Conservation (phyloP, 2,888 invertebrate species). For the Anthrax anthrax region DNA sequence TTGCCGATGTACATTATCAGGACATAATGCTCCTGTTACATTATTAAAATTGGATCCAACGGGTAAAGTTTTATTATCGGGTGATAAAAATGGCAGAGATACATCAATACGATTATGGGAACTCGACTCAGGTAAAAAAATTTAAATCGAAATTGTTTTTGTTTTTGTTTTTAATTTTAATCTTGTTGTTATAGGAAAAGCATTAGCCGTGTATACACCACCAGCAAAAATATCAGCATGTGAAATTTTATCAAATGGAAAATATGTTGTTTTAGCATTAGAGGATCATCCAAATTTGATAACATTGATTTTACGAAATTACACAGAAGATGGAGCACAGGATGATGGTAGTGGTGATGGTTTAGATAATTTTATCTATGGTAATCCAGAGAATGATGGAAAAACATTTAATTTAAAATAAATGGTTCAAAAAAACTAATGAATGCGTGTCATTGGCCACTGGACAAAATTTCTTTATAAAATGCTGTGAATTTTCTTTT, state of each 20-base stretch:
- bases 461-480: too few species aligned
- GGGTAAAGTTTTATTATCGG: slow-evolving; percentile 59
- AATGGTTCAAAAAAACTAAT: too few species aligned
- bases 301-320: slow-evolving; percentile 44
- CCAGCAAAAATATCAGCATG: slow-evolving; percentile 58
- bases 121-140: slow-evolving; percentile 48
- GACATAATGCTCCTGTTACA: slow-evolving; percentile 66
- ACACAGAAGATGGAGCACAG: slow-evolving; percentile 11
- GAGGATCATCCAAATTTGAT: slow-evolving; percentile 50
- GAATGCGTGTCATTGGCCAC: too few species aligned
- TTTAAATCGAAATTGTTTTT: background rate
- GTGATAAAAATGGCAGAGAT: slow-evolving; percentile 57
- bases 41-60: slow-evolving; percentile 55
- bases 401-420: slow-evolving; percentile 40
- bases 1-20: slow-evolving; percentile 59
- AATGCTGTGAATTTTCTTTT: too few species aligned
- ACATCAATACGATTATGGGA: slow-evolving; percentile 70
- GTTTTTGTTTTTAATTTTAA: slow-evolving; percentile 7
- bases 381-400: slow-evolving; percentile 42
- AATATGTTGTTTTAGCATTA: slow-evolving; percentile 52
- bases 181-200: slow-evolving; percentile 48
- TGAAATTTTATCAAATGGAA: slow-evolving; percentile 61
- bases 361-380: slow-evolving; percentile 25
- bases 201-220: slow-evolving; percentile 67
- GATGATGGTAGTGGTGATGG: background rate